A percentile compares a stretch with the other conserved stretches of the same genome.
Evolutionary conservation across 37 sponge, comb jelly and placozoan genomes (phyloP).

Genomic region (Cladorhizidae sp.): DNA sequence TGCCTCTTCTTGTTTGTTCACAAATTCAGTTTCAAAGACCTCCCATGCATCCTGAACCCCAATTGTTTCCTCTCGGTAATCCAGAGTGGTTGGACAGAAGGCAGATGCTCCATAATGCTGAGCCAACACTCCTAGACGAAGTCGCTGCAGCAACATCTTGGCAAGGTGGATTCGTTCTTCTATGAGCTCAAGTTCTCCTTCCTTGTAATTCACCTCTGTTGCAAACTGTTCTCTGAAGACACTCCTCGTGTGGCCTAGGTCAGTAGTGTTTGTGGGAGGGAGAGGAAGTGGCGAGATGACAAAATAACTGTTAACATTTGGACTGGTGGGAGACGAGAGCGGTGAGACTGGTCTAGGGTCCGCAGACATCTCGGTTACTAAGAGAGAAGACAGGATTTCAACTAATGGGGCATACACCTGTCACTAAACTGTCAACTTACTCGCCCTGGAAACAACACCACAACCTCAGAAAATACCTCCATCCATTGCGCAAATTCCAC

Average conservation of each 20-base stretch:
- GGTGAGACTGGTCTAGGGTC: neutral
- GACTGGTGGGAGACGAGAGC: neutral
- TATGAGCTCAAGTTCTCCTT: slow-evolving; percentile 38
- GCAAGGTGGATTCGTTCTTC: slow-evolving; percentile 59
- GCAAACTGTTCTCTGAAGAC: slow-evolving; percentile 49
- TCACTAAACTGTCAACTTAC: no score
- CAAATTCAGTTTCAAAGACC: slow-evolving; percentile 30
- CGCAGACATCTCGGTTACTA: neutral
- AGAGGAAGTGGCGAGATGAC: neutral
- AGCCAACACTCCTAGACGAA: slow-evolving; percentile 50
- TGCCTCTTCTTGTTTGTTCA: neutral
- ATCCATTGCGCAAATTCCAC: no score
- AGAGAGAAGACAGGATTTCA: no score
- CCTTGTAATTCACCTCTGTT: slow-evolving; percentile 44
- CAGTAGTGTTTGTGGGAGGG: neutral
- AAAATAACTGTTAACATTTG: neutral
- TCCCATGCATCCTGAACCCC: slow-evolving; percentile 45
- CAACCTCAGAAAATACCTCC: no score
- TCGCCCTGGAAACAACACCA: no score
- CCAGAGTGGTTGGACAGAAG: slow-evolving; percentile 27
- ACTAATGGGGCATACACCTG: no score
- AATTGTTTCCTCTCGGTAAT: slow-evolving; percentile 49
- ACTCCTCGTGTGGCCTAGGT: neutral
- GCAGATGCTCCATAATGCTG: slow-evolving; percentile 49
- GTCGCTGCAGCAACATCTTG: slow-evolving; percentile 52